Evolutionary conservation across 53 echinoderm and acorn worm genomes (phyloP), one percentile per base, ranked within the genome.

Genomic region (Paracentrotus lividus): DNA sequence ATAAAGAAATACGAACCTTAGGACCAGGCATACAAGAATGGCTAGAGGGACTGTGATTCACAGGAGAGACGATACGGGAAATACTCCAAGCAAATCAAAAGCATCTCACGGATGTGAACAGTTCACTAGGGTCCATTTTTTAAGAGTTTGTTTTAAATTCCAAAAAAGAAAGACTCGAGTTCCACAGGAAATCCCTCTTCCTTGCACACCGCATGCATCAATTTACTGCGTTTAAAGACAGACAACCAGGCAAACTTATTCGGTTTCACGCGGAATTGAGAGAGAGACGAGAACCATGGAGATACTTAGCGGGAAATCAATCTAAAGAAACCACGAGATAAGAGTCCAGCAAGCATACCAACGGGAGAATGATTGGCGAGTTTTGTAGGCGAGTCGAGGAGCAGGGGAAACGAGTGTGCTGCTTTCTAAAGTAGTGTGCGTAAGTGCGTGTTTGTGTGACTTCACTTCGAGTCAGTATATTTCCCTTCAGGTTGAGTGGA

Each of bases 21-120:
- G 49, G 0, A 49, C 85, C 85, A 15, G 85, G 34, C 8, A 15
- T 56, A 29, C 53, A 49, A 54, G 31, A 55, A 65, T 61, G 38
- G 65, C 89, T 44, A 42, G 59, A 66, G 89, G 58, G 24, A 7
- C 47, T 23, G 44, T 24, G 89, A 61, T 5, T 64, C 89, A 61
- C n/a, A 89, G 23, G 65, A 67, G 91, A 90, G 67, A 47, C 52
- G 45, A 34, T 4, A 65, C 12, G 54, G 72, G 75, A 90, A 69
- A 47, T 90, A 90, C 91, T 90, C 91, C 91, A 90, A 43, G 57
- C 64, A 75, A 90, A 49, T 90, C 75, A 72, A 26, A 72, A 51
- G 72, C 91, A 68, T 43, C 29, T 31, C 51, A 47, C 5, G 6
- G 36, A 49, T 47, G 47, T 47, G 14, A 49, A 90, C 47, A 15